phyloP scores from a whole-genome alignment of 2,113 vertebrate genomes.

The Eupsittula cactorum region DNA sequence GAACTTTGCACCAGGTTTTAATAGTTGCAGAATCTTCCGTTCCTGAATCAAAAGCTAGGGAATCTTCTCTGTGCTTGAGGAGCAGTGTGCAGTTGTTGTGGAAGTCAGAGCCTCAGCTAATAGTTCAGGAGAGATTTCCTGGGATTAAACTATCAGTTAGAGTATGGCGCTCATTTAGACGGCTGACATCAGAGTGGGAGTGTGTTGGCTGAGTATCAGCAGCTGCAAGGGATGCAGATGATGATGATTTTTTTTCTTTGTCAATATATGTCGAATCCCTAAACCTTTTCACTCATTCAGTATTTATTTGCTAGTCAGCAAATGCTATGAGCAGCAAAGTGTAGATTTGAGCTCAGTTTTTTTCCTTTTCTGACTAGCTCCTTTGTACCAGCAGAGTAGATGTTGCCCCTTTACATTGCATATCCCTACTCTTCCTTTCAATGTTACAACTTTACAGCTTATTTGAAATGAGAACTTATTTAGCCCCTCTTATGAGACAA shows the following conservation, averaged over 20 bases:
- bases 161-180: constrained; percentile 15
- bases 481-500: background rate
- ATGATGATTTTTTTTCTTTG: background rate
- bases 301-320: background rate
- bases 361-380: background rate
- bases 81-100: background rate
- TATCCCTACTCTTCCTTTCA: background rate
- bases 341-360: background rate
- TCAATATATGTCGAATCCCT: background rate
- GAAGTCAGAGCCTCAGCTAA: background rate
- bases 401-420: background rate
- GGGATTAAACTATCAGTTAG: constrained; percentile 26
- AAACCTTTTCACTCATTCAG: background rate
- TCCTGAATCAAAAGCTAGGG: background rate
- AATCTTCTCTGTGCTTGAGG: background rate
- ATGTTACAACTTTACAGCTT: background rate
- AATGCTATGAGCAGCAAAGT: background rate
- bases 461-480: background rate
- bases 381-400: background rate
- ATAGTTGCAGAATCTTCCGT: background rate
- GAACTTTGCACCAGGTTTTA: background rate
- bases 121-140: constrained; percentile 54
- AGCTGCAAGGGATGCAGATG: constrained; percentile 4
- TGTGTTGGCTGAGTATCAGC: constrained; percentile 2
- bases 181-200: constrained; percentile 15